Evolutionary conservation across 2,797 vertebrate genomes (phyloP), one percentile per base, ranked within the genome.

Genomic region (Aselliscus stoliczkanus): DNA sequence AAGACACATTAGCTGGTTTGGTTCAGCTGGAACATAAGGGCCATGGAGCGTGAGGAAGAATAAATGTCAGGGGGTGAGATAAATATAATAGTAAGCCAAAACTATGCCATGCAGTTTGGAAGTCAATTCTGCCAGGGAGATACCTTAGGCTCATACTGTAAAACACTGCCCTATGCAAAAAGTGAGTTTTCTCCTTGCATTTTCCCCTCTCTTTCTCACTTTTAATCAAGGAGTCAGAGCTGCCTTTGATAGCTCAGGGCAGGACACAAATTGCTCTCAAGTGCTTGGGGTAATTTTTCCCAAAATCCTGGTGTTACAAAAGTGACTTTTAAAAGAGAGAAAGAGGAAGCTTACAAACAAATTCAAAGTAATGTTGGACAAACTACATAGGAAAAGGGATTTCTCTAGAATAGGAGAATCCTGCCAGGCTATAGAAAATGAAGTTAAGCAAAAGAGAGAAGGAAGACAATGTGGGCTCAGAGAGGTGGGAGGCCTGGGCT

Each of bases 1-100:
- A 2, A 39, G 25, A 27, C 18, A 4, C 0, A 0, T 4, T 25
- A 15, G 23, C 60, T 54, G 9, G 17, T 60, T 54, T 31, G 54
- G 21, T 77, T 80, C 15, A 0, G 5, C 15, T 0, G 5, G 20
- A 70, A 29, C 44, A 15, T 7, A 1, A 65, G 15, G 47, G 67
- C 20, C 47, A 2, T 0, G 25, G 39, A 21, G 3, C 11, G 5
- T 1, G 39, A 69, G 11, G 67, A 62, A 11, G 25, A 31, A 4
- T 17, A 34, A 3, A 7, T 23, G 0, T 54, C 15, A 23, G 18
- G 25, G 52, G 23, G 1, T 10, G 31, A 69, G 39, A 47, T 39
- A 50, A 92, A 17, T n/a, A n/a, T n/a, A n/a, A n/a, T 1, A 37
- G 29, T 1, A 31, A 29, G 10, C 18, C 7, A 15, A 37, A 58